These are phyloP conservation scores for Erinaceus europaeus DNA, from an alignment of 2,113 vertebrate species.

Conservation along the genomic window DNA sequence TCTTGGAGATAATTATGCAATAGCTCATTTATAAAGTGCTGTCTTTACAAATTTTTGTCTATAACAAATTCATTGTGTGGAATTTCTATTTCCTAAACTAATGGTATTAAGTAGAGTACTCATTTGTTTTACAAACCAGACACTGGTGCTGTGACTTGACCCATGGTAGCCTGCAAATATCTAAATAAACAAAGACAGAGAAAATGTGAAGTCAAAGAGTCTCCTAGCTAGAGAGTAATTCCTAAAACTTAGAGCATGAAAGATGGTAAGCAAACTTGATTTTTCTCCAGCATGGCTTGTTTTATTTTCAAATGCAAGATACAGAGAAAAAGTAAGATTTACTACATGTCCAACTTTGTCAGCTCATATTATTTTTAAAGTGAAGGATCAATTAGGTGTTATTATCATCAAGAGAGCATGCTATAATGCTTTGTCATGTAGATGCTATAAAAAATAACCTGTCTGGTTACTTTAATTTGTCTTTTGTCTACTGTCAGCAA, in stretches of 20 bases:
- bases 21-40: not conserved
- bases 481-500: not conserved
- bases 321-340: conserved; percentile 19
- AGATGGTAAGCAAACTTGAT: not conserved
- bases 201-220: not conserved
- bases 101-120: not conserved
- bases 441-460: conserved; percentile 45
- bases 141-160: not conserved
- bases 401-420: conserved; percentile 38
- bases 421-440: conserved; percentile 16
- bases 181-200: not conserved
- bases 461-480: conserved; percentile 41
- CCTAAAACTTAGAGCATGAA: not conserved
- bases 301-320: conserved; percentile 26
- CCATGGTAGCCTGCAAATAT: not conserved
- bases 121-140: not conserved
- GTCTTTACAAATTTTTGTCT: not conserved
- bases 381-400: conserved; percentile 23
- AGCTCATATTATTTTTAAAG: conserved; percentile 34
- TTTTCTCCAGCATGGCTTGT: not conserved
- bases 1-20: not conserved
- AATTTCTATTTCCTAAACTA: not conserved
- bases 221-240: not conserved
- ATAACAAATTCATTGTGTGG: not conserved
- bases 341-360: not conserved